Evolutionary conservation across 1,140 invertebrate species (phyloP), one percentile per base, ranked within the genome.

Genomic region (Doryteuthis pealeii): DNA sequence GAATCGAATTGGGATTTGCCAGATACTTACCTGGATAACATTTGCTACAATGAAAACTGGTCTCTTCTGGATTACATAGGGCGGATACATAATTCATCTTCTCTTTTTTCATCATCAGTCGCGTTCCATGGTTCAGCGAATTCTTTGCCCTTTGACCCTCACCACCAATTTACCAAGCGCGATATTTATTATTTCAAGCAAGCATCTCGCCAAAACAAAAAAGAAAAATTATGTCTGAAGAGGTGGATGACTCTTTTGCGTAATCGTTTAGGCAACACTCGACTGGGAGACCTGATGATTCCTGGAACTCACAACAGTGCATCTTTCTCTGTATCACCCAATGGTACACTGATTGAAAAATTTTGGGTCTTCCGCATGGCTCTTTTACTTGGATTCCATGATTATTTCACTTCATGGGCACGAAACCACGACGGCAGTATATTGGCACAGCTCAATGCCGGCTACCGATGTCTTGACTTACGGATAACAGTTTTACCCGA

Each of bases 1-100:
- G 18, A 62, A 22, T n/a, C 54, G 0, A 62, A 5, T 62, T 22
- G 5, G 18, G 10, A 8, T 22, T 15, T 22, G 10, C 75, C 74
- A 5, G 58, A 77, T 62, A 28, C 45, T 73, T 43, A 22, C 75
- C 69, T 62, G 26, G 18, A 62, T 22, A 62, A 62, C 18, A 62
- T 62, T n/a, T 62, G 54, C 54, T 6, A n/a, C 18, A 62, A 62
- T 15, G 54, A 22, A 62, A 62, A 62, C 18, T 22, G 54, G 54
- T 62, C 12, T 62, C 54, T 62, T 62, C 54, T 62, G 54, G 54
- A 62, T 62, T 62, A 5, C 6, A 62, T 18, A 5, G 6, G 26
- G 18, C 54, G 54, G 18, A 22, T 6, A 62, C 5, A 62, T 5
- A 22, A 22, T 15, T 22, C 54, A 62, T 15, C 54, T 62, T 62